Percentiles rank a stretch among this genome's conserved stretches.
Conservation (phyloP, 2,888 invertebrate genomes). For the Dioctria linearis region DNA sequence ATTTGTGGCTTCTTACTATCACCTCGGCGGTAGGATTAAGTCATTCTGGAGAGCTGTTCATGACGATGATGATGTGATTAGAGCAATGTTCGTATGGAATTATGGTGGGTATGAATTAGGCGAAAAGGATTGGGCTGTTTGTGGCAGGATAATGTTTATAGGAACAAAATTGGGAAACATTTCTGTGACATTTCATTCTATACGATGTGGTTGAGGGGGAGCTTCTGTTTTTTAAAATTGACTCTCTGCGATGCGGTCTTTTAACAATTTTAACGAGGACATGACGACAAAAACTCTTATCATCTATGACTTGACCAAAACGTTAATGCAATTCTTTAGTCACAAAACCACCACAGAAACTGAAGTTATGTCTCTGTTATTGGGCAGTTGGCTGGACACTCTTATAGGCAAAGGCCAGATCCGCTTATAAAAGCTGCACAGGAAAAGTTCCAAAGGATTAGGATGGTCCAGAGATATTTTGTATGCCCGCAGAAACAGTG, state of each 20-base stretch:
- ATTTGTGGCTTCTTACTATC: slow-evolving; percentile 40
- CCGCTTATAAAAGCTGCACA: slow-evolving; percentile 5
- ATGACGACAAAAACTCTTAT: slow-evolving; percentile 3
- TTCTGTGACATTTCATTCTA: neutral
- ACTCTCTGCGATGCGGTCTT: neutral
- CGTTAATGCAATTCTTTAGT: slow-evolving; percentile 40
- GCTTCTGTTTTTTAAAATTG: neutral
- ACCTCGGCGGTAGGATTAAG: slow-evolving; percentile 31
- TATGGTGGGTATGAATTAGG: slow-evolving; percentile 36
- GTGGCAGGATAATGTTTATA: slow-evolving; percentile 12
- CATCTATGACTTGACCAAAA: too few species aligned
- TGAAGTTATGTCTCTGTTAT: neutral
- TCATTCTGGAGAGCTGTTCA: slow-evolving; percentile 17
- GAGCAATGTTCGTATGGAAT: slow-evolving; percentile 12
- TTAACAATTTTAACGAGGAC: neutral
- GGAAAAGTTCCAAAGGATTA: neutral
- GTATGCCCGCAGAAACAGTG: slow-evolving; percentile 19
- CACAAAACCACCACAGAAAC: slow-evolving; percentile 28
- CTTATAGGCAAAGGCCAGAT: neutral
- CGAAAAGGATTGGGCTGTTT: slow-evolving; percentile 9
- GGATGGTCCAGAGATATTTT: slow-evolving; percentile 21
- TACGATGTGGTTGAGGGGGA: neutral
- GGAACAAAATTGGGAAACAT: neutral
- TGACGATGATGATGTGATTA: slow-evolving; percentile 44
- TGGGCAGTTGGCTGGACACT: too few species aligned